A percentile compares a stretch with the other conserved stretches of the same genome.
These are phyloP conservation scores for Pseudomyrmex concolor DNA, from an alignment of 1,140 invertebrate genomes.

Conservation along the genomic window DNA sequence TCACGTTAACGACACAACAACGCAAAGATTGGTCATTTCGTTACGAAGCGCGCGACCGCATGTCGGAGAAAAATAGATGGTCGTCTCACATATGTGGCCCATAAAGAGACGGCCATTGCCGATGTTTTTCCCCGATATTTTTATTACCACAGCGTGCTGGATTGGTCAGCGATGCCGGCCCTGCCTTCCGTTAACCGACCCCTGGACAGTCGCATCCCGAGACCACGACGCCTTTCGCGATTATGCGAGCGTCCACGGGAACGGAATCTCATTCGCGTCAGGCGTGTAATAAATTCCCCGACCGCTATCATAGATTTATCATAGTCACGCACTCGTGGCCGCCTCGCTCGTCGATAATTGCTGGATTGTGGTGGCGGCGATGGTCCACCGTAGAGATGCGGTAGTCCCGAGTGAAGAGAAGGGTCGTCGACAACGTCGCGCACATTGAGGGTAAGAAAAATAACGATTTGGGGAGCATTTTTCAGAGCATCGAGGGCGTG, in stretches of 20 bases:
- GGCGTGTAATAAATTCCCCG: constrained; percentile 79
- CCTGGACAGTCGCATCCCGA: constrained; percentile 42
- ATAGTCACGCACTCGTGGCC: constrained; percentile 80
- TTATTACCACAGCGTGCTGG: constrained; percentile 76
- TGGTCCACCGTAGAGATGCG: constrained; percentile 7
- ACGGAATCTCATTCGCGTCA: constrained; percentile 79
- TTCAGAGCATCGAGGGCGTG: constrained; percentile 66
- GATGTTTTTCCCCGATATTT: constrained; percentile 76
- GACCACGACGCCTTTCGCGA: constrained; percentile 64
- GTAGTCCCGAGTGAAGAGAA: constrained; percentile 16
- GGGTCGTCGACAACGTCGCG: constrained; percentile 41
- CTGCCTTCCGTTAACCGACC: constrained; percentile 55
- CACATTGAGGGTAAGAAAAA: constrained; percentile 68
- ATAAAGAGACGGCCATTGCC: constrained; percentile 64
- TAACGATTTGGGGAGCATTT: constrained; percentile 72
- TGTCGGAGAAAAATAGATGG: constrained; percentile 56
- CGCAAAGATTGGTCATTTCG: constrained; percentile 49
- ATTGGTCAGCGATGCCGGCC: constrained; percentile 72
- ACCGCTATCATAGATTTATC: constrained; percentile 80
- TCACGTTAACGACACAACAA: neutral
- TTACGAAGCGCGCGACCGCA: constrained; percentile 39
- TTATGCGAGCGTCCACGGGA: constrained; percentile 17
- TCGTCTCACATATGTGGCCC: constrained; percentile 29
- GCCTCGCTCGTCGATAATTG: constrained; percentile 76
- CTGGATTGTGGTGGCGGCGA: constrained; percentile 67